Base-by-base conservation (phyloP, 2,888 invertebrate genomes). In the Pterobdella sp. region DNA sequence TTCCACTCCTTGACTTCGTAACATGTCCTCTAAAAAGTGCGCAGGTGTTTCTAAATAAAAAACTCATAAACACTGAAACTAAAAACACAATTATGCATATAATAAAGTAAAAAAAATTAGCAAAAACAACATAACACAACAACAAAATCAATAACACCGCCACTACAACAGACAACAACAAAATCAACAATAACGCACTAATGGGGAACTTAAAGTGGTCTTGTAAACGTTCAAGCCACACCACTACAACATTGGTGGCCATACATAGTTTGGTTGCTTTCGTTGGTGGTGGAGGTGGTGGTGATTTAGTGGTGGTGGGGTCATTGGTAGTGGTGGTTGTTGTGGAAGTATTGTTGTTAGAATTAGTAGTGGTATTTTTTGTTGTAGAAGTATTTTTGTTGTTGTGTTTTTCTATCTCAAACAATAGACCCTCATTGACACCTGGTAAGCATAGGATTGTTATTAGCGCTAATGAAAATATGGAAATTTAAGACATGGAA, bases 161-260 rank as follows among this genome's bases (percentile, higher is more conserved):
- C 35, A 26, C 4, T 36, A 14, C 10, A 26, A 26, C 26, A 42
- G 60, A 29, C n/a, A 34, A 56, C 32, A 7, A 52, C 49, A 22
- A 56, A 71, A 63, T 71, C 64, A 29, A 63, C 63, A n/a, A n/a
- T 10, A 14, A 63, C 87, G 83, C 82, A 92, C 93, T 90, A 73
- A 92, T 88, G 3, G 97, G 94, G 81, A 97, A 88, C 83, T 90
- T 89, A 31, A 90, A 87, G 83, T 91, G 89, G 85, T 98, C 97
- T 82, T 98, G 96, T 78, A 90, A 91, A 81, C 93, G 93, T 83
- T 98, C 97, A 73, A 97, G 84, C 97, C 97, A 98, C 56, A 95
- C 91, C 1, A 97, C 89, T 82, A 95, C 80, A 10, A 85, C 80
- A 74, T 83, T 70, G 26, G 65, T 65, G 60, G 73, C 74, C 1